Evolutionary conservation across 2,113 vertebrate genomes (phyloP), one percentile per base, ranked within the genome.

Genomic region (Alligator sinensis): DNA sequence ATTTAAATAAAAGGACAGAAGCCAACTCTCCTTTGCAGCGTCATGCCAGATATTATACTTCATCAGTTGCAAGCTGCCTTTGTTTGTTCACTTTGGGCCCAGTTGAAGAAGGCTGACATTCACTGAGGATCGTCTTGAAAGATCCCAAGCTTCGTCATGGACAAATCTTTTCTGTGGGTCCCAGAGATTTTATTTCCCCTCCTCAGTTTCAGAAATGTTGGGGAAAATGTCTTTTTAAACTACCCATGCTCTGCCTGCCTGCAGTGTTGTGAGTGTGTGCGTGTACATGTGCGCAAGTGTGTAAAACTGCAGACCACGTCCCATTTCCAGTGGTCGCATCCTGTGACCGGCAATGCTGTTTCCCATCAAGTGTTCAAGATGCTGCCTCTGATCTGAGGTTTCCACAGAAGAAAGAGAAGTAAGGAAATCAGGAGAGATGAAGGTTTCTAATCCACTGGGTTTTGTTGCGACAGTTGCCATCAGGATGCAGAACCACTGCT

Each of bases 1-100:
- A 28, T 86, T 95, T 80, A 93, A 94, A 98, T 95, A 95, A 95
- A 92, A 78, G 92, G 61, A 1, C 34, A 81, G 87, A 93, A 72
- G 79, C 64, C 57, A 12, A 62, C 11, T 4, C 59, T 78, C 17
- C 61, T 94, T 93, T 79, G 78, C 68, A 30, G 84, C 5, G 59
- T 88, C 84, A 92, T 86, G 95, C 96, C 83, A 64, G 90, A 6
- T 13, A 93, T 83, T 17, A 1, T 2, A 3, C 76, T 96, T 70
- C 11, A 75, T 6, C 60, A 28, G 5, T 3, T 15, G 63, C 1
- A 5, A 77, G 60, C 77, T 94, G 95, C 91, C 88, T 3, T 28
- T 25, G 2, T 79, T 83, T 91, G 84, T 90, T 91, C 18, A 25
- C 54, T 82, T 63, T 95, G 94, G 93, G 85, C 93, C 84, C 25